Percentiles rank a stretch among this genome's conserved stretches.
Evolutionary conservation across 2,113 vertebrate genomes (phyloP).

Genomic region (Hippotragus niger): DNA sequence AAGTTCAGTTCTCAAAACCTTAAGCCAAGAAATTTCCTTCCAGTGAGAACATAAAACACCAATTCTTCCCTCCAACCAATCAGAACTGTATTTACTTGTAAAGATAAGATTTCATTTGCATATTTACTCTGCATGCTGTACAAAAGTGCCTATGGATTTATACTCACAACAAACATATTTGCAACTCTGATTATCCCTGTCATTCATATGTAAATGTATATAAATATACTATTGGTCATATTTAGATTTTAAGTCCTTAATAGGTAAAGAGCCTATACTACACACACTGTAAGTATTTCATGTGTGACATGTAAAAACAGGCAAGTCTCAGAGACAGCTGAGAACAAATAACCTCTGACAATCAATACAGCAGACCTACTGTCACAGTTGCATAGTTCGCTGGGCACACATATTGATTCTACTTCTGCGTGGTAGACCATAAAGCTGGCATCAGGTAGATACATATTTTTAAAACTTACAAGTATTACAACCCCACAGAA

Average conservation of each 20-base stretch:
- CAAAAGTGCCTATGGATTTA: not conserved
- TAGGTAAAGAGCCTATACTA: not conserved
- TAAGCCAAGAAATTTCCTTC: not conserved
- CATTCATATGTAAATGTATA: not conserved
- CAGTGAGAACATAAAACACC: not conserved
- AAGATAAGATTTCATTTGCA: not conserved
- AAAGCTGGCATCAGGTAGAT: not conserved
- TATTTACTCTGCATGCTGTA: not conserved
- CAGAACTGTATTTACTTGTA: not conserved
- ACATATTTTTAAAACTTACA: slow-evolving; percentile 35
- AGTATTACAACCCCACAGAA: slow-evolving; percentile 42
- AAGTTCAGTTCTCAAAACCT: not conserved
- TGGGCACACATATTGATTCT: not conserved
- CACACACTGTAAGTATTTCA: not conserved
- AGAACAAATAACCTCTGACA: not conserved
- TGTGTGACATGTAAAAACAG: not conserved
- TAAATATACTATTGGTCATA: not conserved
- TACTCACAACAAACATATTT: not conserved
- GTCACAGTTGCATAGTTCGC: not conserved
- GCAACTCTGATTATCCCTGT: not conserved
- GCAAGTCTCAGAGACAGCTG: not conserved
- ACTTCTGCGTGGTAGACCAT: slow-evolving; percentile 11
- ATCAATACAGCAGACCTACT: not conserved
- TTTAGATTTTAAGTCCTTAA: not conserved
- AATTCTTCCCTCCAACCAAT: not conserved